These are phyloP conservation scores for Lasioglossum villosulum DNA, from an alignment of 2,888 invertebrate genomes.

Conservation along the genomic window DNA sequence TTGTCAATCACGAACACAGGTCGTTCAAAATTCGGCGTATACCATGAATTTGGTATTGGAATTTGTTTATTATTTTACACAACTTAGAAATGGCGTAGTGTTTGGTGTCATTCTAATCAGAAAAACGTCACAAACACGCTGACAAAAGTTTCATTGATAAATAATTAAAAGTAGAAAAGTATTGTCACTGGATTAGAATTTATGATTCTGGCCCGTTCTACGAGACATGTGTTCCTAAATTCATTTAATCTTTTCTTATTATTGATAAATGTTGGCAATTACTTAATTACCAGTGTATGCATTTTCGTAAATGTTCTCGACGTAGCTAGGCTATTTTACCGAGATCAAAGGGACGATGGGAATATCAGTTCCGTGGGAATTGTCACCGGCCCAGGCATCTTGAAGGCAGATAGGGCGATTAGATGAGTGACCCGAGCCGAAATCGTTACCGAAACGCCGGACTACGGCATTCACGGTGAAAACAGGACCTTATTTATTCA, in stretches of 20 bases:
- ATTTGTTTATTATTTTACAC: too few relatives aligned
- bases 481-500: slow-evolving; percentile 72
- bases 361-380: background rate
- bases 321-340: background rate
- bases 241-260: background rate
- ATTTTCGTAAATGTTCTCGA: too few relatives aligned
- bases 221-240: background rate
- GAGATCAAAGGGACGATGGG: background rate
- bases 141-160: background rate
- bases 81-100: too few relatives aligned
- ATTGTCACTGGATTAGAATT: background rate
- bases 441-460: slow-evolving; percentile 57
- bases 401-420: slow-evolving; percentile 55
- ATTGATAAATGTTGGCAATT: background rate
- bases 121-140: background rate
- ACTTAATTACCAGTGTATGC: background rate
- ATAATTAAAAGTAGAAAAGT: background rate
- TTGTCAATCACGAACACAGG: background rate
- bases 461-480: slow-evolving; percentile 46
- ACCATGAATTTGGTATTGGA: too few relatives aligned
- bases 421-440: slow-evolving; percentile 40
- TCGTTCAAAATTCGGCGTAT: background rate
- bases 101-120: background rate
- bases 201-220: too few relatives aligned
- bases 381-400: slow-evolving; percentile 19